Base-by-base conservation (phyloP, 2,888 invertebrate genomes). In the Hirtodrosophila cameraria region DNA sequence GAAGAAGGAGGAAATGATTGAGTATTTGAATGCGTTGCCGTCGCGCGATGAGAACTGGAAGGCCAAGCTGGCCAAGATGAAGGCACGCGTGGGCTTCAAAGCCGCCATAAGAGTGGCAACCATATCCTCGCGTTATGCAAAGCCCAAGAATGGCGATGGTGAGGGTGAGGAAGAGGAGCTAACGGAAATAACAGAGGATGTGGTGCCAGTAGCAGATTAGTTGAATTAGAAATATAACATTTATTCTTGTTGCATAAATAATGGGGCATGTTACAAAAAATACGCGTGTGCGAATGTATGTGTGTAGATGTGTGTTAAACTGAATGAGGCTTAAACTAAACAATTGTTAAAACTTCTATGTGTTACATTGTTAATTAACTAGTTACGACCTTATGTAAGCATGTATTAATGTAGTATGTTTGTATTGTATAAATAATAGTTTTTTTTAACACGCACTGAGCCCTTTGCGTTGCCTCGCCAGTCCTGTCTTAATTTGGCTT, bases 11-110 rank as follows among this genome's bases (percentile, higher is more conserved):
- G 93, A 93, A 81, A 94, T 94, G 92, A 62, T 92, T 65, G 92
- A 93, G 33, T 94, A 94, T 88, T 90, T 96, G 15, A 91, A 92
- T 42, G 91, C 92, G 57, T 92, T 96, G 87, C 95, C 95, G 0
- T 95, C 95, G 0, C 92, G 96, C 70, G 94, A 95, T 88, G 94
- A 90, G 59, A 89, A 88, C 93, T 94, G 94, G 94, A 94, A 94
- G 88, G 93, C 93, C 72, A 94, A 94, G 86, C 91, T 94, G 81
- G 94, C 94, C 54, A 94, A 93, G 87, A 92, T 93, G 88, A 92
- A 92, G 73, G 94, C 94, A 0, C 92, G 93, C 30, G 93, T 93
- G 30, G 92, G 93, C 71, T 94, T 94, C 75, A 94, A 94, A 89
- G 94, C 94, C 9, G 94, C 94, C 1, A 94, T 94, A 25, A 92